Evolutionary conservation across 2,113 vertebrate genomes (phyloP), one percentile per base, ranked within the genome.

Genomic region (Zosterops pallidus): DNA sequence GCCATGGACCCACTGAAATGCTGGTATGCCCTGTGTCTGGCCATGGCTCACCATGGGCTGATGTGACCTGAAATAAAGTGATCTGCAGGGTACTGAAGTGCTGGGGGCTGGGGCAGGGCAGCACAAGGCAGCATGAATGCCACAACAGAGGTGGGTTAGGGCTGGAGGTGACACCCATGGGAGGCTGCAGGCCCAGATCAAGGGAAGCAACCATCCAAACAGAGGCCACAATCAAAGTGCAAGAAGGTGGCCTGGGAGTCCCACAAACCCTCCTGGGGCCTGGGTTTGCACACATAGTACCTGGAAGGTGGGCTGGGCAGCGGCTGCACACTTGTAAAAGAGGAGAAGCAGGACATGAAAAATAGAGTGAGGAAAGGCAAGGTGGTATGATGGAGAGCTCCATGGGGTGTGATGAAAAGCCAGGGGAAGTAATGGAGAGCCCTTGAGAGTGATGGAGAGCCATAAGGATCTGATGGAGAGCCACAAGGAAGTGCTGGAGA

Each of bases 1-100:
- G 14, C 21, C 3, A 1, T 13, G 42, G 65, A 41, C 24, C 23
- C 65, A 50, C 13, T 0, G 0, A 86, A 50, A 37, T 46, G 70
- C 28, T 2, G 3, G 31, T 17, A 14, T 46, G 31, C 11, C 60
- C 42, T 1, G 0, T 4, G 1, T 47, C 7, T 18, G 3, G 9
- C 57, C 18, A 1, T 24, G 49, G 84, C 67, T 76, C 41, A 33
- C 23, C 5, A 2, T 4, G 37, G 19, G 39, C 52, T 9, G 11
- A 6, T 10, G 31, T 15, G 11, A 88, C 14, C 20, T 0, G 0
- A 55, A 76, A 91, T 46, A 46, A 77, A 72, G 55, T 12, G n/a
- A 55, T 39, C 53, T 76, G 67, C 67, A 86, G 67, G 57, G 47
- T 4, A 4, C 25, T 49, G 11, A 53, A 44, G 26, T 33, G 33